A percentile compares a stretch with the other conserved stretches of the same genome.
These are phyloP conservation scores for Alcedo atthis DNA, from an alignment of 2,797 vertebrate genomes.

Conservation along the genomic window DNA sequence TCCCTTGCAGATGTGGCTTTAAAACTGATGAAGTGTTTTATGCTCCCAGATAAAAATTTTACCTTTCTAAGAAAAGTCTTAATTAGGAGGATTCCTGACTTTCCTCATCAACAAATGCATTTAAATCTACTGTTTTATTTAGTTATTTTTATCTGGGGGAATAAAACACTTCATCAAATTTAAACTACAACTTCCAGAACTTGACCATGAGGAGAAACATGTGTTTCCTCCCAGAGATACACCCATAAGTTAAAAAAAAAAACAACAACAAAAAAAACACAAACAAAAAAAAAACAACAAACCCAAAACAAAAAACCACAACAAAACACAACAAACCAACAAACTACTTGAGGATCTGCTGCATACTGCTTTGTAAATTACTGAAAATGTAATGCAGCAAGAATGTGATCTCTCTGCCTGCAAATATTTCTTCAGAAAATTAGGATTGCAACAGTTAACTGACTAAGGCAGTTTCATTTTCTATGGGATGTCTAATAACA, in stretches of 20 bases:
- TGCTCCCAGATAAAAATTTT: constrained; percentile 61
- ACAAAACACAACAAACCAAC: too few relatives aligned
- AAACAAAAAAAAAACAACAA: not conserved
- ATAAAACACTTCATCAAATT: constrained; percentile 70
- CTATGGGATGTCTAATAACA: not conserved
- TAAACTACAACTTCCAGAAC: constrained; percentile 65
- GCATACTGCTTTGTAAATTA: not conserved
- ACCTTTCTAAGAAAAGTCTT: constrained; percentile 61
- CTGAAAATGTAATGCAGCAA: not conserved
- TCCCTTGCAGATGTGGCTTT: constrained; percentile 64
- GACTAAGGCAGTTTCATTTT: not conserved
- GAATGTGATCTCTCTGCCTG: fast-evolving
- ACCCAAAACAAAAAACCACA: too few relatives aligned
- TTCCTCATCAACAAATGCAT: constrained; percentile 59
- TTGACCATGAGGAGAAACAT: constrained; percentile 48
- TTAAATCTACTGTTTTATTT: constrained; percentile 60
- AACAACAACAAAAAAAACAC: not conserved
- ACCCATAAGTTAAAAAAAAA: not conserved
- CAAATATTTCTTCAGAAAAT: not conserved
- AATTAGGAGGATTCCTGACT: constrained; percentile 61
- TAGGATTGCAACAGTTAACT: not conserved
- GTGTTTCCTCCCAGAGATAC: constrained; percentile 54
- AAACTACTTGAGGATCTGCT: not conserved
- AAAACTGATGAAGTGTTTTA: constrained; percentile 76
- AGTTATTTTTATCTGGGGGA: constrained; percentile 57